Evolutionary conservation across 2,797 vertebrate genomes (phyloP).

Genomic region (Parauchenoglanis punctatus): DNA sequence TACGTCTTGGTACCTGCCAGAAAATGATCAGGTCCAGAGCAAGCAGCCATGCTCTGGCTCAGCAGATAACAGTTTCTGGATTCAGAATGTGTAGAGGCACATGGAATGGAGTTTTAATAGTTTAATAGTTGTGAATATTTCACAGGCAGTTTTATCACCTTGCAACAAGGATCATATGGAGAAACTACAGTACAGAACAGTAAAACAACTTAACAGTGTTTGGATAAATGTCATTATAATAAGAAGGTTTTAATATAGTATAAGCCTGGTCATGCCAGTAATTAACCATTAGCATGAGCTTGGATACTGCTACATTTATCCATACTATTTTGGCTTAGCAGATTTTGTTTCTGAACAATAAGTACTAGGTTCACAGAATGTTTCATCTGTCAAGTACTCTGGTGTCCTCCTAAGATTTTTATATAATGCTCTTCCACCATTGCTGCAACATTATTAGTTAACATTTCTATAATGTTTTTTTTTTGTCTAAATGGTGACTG

Average conservation of each 20-base stretch:
- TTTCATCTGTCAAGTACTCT: background rate
- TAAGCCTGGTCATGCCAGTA: conserved; percentile 56
- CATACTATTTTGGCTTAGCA: conserved; percentile 46
- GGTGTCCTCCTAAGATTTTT: background rate
- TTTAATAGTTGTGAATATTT: conserved; percentile 35
- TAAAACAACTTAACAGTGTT: conserved; percentile 52
- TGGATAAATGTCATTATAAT: conserved; percentile 55
- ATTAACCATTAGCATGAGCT: conserved; percentile 59
- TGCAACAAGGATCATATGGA: conserved; percentile 37
- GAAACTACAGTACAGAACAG: conserved; percentile 42
- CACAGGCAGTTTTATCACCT: conserved; percentile 11
- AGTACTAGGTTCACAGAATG: background rate
- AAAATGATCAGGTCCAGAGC: conserved; percentile 45
- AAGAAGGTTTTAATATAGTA: conserved; percentile 59
- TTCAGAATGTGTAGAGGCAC: conserved; percentile 37
- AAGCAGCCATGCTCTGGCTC: conserved; percentile 33
- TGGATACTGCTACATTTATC: conserved; percentile 51
- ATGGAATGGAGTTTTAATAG: conserved; percentile 37
- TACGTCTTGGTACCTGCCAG: conserved; percentile 43
- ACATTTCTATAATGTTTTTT: background rate
- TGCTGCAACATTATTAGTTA: background rate
- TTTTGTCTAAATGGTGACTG: background rate
- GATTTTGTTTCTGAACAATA: background rate
- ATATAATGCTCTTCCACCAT: background rate
- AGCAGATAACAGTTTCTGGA: conserved; percentile 36